These are phyloP conservation scores for Radopholus similis DNA, from an alignment of 1,140 invertebrate species.

Conservation along the genomic window DNA sequence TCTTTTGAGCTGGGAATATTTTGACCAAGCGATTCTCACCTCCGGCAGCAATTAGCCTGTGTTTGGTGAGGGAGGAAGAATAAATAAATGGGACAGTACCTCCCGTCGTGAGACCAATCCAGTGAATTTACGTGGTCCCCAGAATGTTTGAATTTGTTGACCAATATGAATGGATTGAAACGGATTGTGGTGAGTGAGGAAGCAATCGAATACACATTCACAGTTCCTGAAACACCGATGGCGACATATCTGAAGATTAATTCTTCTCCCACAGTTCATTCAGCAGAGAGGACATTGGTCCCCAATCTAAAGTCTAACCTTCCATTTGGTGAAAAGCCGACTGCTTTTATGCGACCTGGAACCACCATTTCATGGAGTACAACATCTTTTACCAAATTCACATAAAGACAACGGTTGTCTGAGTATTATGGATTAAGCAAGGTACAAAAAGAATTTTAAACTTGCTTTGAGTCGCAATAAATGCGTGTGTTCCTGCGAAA, in stretches of 20 bases:
- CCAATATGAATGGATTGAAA: constrained; percentile 21
- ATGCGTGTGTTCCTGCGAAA: constrained; percentile 32
- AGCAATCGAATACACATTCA: constrained; percentile 25
- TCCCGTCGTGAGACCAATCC: constrained; percentile 28
- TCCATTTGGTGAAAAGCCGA: constrained; percentile 33
- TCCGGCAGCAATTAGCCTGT: background rate
- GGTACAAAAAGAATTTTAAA: background rate
- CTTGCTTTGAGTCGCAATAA: constrained; percentile 25
- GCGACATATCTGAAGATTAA: constrained; percentile 24
- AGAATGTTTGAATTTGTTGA: constrained; percentile 19
- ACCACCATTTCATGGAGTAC: constrained; percentile 14
- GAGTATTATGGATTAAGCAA: background rate
- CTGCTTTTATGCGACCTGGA: constrained; percentile 1
- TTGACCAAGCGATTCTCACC: constrained; percentile 25
- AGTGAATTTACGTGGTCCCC: constrained; percentile 20
- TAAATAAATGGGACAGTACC: background rate
- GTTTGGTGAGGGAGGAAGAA: background rate
- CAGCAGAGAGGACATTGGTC: no score
- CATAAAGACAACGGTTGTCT: constrained; percentile 17
- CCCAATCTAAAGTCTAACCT: constrained; percentile 17
- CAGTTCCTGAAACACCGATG: constrained; percentile 18
- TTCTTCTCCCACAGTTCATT: no score
- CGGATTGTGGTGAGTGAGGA: constrained; percentile 12
- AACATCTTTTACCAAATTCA: constrained; percentile 27
- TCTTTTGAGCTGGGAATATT: background rate